These are phyloP conservation scores for Murina feae DNA, from an alignment of 2,113 vertebrate genomes.

Conservation along the genomic window DNA sequence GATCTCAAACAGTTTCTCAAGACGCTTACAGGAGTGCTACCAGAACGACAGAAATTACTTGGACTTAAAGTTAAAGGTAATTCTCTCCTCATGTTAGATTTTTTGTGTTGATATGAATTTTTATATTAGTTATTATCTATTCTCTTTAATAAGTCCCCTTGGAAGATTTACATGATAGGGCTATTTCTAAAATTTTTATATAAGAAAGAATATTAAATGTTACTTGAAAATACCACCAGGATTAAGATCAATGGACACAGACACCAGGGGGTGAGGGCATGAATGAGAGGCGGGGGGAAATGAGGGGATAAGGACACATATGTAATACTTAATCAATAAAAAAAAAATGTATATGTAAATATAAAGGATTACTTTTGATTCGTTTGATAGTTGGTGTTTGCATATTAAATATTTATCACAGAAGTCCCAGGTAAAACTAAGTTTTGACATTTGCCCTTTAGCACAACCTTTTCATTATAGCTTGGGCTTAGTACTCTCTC, in stretches of 20 bases:
- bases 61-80: conserved; percentile 98
- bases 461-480: background rate
- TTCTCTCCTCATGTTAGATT: background rate
- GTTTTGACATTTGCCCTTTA: background rate
- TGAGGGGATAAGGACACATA: no score
- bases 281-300: no score
- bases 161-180: conserved; percentile 15
- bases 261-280: no score
- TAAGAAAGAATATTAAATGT: conserved; percentile 24
- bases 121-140: background rate
- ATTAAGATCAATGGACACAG: background rate
- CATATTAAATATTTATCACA: conserved; percentile 13
- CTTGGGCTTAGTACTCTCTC: background rate
- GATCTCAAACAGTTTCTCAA: conserved; percentile 98
- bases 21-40: conserved; percentile 94
- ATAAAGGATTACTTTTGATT: background rate
- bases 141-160: background rate
- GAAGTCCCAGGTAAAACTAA: conserved; percentile 13
- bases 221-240: background rate
- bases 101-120: background rate
- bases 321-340: no score
- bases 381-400: background rate
- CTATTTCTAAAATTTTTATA: conserved; percentile 3
- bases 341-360: no score
- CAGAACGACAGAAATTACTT: conserved; percentile 95